Percentiles rank a stretch among this genome's conserved stretches.
These are phyloP conservation scores for Orchesella flavescens DNA, from an alignment of 2,888 invertebrate species.

Conservation along the genomic window DNA sequence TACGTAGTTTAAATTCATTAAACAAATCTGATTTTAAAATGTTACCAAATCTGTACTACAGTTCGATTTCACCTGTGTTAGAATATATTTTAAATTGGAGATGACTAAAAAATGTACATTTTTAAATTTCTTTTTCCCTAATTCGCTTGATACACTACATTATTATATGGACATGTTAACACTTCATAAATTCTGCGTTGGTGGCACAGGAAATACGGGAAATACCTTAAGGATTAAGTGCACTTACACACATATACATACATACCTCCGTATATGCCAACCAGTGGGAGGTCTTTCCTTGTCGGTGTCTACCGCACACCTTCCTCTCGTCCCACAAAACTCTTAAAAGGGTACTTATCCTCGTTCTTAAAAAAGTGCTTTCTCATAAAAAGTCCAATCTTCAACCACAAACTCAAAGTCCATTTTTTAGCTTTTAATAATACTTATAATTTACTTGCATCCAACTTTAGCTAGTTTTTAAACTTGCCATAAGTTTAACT, in stretches of 20 bases:
- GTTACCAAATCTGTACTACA: background rate
- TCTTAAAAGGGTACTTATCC: slow-evolving; percentile 47
- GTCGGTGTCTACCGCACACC: slow-evolving; percentile 59
- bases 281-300: slow-evolving; percentile 62
- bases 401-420: background rate
- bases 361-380: slow-evolving; percentile 45
- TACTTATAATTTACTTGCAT: too few relatives aligned
- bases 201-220: slow-evolving; percentile 54
- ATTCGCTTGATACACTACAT: too few relatives aligned
- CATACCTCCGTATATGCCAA: slow-evolving; percentile 48
- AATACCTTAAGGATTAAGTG: slow-evolving; percentile 63
- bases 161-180: too few relatives aligned
- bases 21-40: background rate
- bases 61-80: background rate
- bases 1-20: background rate
- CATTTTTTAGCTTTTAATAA: too few relatives aligned
- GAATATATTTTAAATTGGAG: too few relatives aligned
- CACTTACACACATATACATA: slow-evolving; percentile 49
- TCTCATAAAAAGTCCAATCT: slow-evolving; percentile 18
- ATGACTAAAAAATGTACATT: too few relatives aligned
- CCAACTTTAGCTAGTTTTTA: too few relatives aligned
- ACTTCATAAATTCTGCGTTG: slow-evolving; percentile 38
- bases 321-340: slow-evolving; percentile 19
- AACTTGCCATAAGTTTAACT: too few relatives aligned
- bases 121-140: too few relatives aligned